Evolutionary conservation across 2,888 invertebrate species (phyloP).

Genomic region (Lampropteryx suffumata): DNA sequence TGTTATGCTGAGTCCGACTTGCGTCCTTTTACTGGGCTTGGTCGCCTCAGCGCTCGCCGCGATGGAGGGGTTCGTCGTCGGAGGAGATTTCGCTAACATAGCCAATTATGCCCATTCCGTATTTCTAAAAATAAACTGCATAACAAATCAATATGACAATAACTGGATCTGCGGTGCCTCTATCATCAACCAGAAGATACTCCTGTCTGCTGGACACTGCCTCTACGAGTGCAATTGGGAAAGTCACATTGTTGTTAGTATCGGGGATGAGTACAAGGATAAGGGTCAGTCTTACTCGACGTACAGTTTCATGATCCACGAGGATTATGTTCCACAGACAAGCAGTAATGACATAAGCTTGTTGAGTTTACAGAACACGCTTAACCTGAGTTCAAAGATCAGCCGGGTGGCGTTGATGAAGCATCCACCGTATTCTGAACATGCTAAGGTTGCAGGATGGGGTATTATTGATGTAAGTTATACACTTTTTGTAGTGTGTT

Average conservation of each 20-base stretch:
- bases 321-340: conserved; percentile 26
- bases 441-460: conserved; percentile 25
- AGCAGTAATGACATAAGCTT: conserved; percentile 40
- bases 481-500: too few relatives aligned
- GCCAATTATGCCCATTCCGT: conserved; percentile 27
- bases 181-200: conserved; percentile 30
- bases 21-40: conserved; percentile 5
- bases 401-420: conserved; percentile 25
- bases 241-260: not conserved
- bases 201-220: conserved; percentile 22
- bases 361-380: conserved; percentile 10
- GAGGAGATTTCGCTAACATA: conserved; percentile 22
- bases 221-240: not conserved
- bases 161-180: conserved; percentile 34
- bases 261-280: not conserved
- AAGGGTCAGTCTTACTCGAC: conserved; percentile 4
- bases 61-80: conserved; percentile 30
- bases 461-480: conserved; percentile 22
- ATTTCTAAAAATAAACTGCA: conserved; percentile 24
- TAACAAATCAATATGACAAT: not conserved
- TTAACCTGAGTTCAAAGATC: conserved; percentile 29
- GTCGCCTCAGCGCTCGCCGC: conserved; percentile 1
- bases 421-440: conserved; percentile 20
- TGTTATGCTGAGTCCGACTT: conserved; percentile 10
- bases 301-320: conserved; percentile 33